These are phyloP conservation scores for Dendrolimus kikuchii DNA, from an alignment of 1,140 invertebrate genomes.

Conservation along the genomic window DNA sequence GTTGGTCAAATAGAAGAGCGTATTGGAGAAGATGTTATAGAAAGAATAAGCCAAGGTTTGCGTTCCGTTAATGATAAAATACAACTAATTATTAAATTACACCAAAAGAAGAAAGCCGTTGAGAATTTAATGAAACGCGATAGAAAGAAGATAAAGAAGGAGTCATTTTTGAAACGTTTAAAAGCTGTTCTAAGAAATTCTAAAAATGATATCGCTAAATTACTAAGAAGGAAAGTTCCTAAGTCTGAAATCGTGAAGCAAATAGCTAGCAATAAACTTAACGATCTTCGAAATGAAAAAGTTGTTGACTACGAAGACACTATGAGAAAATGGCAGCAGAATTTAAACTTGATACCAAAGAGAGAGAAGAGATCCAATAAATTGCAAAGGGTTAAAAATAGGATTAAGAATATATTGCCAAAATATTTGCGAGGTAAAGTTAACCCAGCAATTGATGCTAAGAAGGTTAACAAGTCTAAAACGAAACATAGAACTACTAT, in stretches of 20 bases:
- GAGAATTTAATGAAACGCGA: conserved; percentile 5
- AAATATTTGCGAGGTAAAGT: conserved; percentile 33
- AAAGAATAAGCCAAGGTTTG: conserved; percentile 24
- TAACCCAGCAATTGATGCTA: conserved; percentile 18
- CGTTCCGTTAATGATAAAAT: conserved; percentile 21
- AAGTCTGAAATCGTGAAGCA: conserved; percentile 29
- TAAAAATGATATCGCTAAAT: conserved; percentile 27
- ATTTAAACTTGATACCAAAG: conserved; percentile 24
- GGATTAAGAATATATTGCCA: conserved; percentile 44
- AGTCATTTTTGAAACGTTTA: conserved; percentile 34
- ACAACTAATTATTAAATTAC: conserved; percentile 19
- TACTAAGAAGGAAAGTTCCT: conserved; percentile 26
- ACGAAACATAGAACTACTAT: conserved; percentile 1
- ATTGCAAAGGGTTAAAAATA: conserved; percentile 14
- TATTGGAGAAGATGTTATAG: conserved; percentile 18
- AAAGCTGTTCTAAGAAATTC: conserved; percentile 35
- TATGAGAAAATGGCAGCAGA: conserved; percentile 39
- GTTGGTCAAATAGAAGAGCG: conserved; percentile 18
- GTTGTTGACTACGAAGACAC: conserved; percentile 28
- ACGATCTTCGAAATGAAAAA: conserved; percentile 28
- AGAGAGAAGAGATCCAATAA: conserved; percentile 23
- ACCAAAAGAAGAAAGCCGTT: conserved; percentile 4
- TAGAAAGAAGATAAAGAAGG: conserved; percentile 13
- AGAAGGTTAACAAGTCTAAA: conserved; percentile 7
- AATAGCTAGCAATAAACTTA: conserved; percentile 25